A percentile compares a stretch with the other conserved stretches of the same genome.
Conservation (phyloP, 2,888 invertebrate genomes). For the Dryobota labecula region DNA sequence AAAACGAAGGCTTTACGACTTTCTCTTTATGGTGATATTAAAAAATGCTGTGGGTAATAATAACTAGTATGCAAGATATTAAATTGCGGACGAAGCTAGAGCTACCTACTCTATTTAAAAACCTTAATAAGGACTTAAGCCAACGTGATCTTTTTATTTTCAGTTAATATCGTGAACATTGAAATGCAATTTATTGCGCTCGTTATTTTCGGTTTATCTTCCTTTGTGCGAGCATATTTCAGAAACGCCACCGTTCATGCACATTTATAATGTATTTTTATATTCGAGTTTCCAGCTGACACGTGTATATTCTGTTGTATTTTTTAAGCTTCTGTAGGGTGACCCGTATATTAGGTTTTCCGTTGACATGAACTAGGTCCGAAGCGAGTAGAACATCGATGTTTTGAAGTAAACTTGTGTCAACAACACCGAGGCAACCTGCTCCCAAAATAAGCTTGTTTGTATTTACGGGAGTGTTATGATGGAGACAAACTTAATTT, state of each 20-base stretch:
- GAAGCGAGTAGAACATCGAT: neutral
- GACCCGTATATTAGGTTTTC: constrained; percentile 30
- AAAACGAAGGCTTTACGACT: constrained; percentile 42
- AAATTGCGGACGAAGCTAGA: constrained; percentile 28
- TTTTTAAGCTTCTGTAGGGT: constrained; percentile 1
- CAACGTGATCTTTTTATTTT: constrained; percentile 26
- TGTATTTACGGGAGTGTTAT: neutral
- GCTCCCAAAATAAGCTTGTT: constrained; percentile 24
- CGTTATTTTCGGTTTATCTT: constrained; percentile 41
- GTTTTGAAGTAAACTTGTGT: constrained; percentile 33
- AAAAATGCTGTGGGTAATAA: constrained; percentile 40
- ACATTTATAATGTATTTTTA: constrained; percentile 28
- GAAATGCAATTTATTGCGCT: constrained; percentile 44
- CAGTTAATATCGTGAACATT: constrained; percentile 28
- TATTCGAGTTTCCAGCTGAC: constrained; percentile 1
- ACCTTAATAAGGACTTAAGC: constrained; percentile 33
- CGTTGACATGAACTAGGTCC: constrained; percentile 22
- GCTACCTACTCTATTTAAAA: constrained; percentile 14
- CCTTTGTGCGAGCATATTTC: constrained; percentile 25
- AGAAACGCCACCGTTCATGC: constrained; percentile 5
- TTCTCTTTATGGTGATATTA: constrained; percentile 55
- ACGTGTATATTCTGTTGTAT: constrained; percentile 15
- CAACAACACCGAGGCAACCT: constrained; percentile 4
- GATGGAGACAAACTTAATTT: constrained; percentile 10
- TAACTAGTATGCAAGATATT: constrained; percentile 49